Conservation (phyloP, 1,140 invertebrate species). For the Bombus sylvicola region DNA sequence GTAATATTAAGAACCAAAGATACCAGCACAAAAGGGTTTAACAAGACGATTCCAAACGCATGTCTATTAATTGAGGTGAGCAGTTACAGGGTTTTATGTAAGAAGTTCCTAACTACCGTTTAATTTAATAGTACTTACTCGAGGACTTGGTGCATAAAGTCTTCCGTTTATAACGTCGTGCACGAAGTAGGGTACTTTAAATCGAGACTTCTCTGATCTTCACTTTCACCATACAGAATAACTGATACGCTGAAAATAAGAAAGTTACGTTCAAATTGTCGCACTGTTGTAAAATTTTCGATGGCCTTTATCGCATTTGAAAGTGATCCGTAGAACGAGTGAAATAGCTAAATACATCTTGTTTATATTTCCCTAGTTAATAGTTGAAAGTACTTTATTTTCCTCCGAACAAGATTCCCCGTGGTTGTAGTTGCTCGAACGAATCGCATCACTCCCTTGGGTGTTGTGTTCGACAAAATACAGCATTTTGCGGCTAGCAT, state of each 20-base stretch:
- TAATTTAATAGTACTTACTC: slow-evolving; percentile 69
- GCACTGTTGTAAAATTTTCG: neutral
- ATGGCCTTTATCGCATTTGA: neutral
- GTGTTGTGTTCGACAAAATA: slow-evolving; percentile 61
- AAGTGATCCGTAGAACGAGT: neutral
- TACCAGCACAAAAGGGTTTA: slow-evolving; percentile 13
- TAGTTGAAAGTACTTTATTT: slow-evolving; percentile 39
- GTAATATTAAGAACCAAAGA: neutral
- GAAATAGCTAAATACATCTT: neutral
- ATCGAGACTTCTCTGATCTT: slow-evolving; percentile 26
- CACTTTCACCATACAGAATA: neutral
- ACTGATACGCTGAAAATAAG: neutral
- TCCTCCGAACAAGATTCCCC: slow-evolving; percentile 46
- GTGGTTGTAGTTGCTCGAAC: slow-evolving; percentile 49
- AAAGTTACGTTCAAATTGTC: neutral
- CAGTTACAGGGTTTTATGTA: slow-evolving; percentile 69
- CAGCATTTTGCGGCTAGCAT: slow-evolving; percentile 46
- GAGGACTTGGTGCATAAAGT: slow-evolving; percentile 64
- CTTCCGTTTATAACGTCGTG: slow-evolving; percentile 66
- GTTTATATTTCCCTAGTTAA: slow-evolving; percentile 60
- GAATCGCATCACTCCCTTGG: slow-evolving; percentile 58
- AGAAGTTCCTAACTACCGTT: slow-evolving; percentile 68
- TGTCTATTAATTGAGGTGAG: slow-evolving; percentile 66
- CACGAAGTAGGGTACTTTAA: slow-evolving; percentile 41
- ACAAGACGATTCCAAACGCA: slow-evolving; percentile 57